Evolutionary conservation across 2,797 vertebrate species (phyloP), one percentile per base, ranked within the genome.

Genomic region (Crypturellus tataupa): DNA sequence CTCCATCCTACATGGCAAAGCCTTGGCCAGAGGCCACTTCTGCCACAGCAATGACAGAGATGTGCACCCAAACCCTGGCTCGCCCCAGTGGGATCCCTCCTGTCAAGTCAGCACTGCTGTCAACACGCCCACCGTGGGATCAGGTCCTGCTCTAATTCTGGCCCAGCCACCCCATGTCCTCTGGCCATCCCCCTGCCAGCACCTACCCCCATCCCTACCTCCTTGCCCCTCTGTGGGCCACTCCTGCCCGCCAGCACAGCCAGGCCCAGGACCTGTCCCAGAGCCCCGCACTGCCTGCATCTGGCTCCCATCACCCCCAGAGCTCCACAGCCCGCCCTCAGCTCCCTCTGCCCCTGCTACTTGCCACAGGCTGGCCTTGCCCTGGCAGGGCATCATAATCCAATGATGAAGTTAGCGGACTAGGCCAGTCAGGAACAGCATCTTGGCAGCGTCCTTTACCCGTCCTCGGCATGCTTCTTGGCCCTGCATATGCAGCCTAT

Each of bases 371-470:
- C 37, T 39, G 37, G 37, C 37, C 56, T 23, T 88, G 46, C 42
- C 77, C 79, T 69, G 85, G 80, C 51, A n/a, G 64, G 59, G 89
- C 89, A 80, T 75, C 71, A 83, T 91, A 90, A 83, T 69, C 84
- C 58, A 47, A 39, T 62, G 53, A 86, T 7, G 72, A 58, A 63
- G 35, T 33, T 80, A 65, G 55, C 46, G 60, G 40, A 44, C 55
- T 35, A 62, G n/a, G 35, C 49, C 33, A 46, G 49, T 37, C 4
- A 8, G 15, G 8, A 39, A 63, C 33, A 40, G n/a, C 2, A 4
- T 53, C 23, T 51, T 83, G 55, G 56, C 73, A 59, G 25, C 59
- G 37, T 2, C 10, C 60, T 84, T 65, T 87, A 88, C 84, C 71
- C 93, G 83, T 93, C 80, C 87, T 92, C 62, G 49, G 11, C 14